Conservation (phyloP, 1,140 invertebrate genomes). For the Physella acuta region DNA sequence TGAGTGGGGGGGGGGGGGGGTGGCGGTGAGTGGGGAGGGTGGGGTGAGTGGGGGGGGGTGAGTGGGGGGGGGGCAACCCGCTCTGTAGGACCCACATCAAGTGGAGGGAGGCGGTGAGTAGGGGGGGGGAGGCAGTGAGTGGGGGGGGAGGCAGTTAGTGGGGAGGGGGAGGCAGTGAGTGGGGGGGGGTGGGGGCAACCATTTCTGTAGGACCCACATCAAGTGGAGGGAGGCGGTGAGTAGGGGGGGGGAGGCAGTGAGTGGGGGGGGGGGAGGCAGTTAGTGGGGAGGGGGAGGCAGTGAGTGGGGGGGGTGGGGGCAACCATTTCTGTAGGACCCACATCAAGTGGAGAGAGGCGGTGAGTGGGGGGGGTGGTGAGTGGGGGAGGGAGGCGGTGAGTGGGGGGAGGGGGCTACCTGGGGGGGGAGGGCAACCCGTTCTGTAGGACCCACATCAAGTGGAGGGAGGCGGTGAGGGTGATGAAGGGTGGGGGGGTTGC, state of each 20-base stretch:
- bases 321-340: too few species aligned
- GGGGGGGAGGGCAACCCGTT: background rate
- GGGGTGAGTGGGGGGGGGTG: background rate
- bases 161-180: background rate
- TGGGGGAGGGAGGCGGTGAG: too few species aligned
- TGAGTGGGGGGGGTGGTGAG: too few species aligned
- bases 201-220: too few species aligned
- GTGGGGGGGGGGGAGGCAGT: background rate
- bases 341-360: too few species aligned
- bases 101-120: background rate
- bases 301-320: too few species aligned
- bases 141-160: background rate
- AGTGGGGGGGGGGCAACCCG: background rate
- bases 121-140: background rate
- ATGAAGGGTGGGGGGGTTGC: background rate
- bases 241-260: background rate
- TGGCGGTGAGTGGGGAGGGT: background rate
- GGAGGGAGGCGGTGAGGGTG: background rate
- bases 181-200: background rate
- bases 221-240: background rate
- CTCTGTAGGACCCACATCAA: background rate
- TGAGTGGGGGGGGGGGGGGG: background rate
- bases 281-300: background rate
- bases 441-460: background rate
- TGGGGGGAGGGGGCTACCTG: background rate